A percentile compares a stretch with the other conserved stretches of the same genome.
phyloP scores from a whole-genome alignment of 2,888 invertebrate species.

The Lithophane leautieri region DNA sequence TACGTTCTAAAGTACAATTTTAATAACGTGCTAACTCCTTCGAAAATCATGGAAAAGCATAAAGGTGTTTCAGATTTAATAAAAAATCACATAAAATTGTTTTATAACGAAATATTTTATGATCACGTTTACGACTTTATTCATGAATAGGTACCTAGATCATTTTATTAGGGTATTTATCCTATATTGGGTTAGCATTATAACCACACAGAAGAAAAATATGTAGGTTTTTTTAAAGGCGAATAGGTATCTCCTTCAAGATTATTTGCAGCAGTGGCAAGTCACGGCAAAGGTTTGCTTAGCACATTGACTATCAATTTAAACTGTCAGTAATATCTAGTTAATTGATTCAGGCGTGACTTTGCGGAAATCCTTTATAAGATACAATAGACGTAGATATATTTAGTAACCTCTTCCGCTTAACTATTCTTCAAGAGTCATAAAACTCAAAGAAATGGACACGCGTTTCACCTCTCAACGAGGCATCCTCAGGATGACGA shows the following conservation, averaged over 20 bases:
- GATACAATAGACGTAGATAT: too few species aligned
- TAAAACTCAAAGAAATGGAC: too few species aligned
- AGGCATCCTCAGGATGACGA: too few species aligned
- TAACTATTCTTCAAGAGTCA: too few species aligned
- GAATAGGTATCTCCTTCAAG: background rate
- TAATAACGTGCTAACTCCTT: background rate
- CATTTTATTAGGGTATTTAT: slow-evolving; percentile 28
- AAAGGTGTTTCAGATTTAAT: slow-evolving; percentile 46
- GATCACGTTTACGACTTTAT: slow-evolving; percentile 26
- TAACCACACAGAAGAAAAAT: background rate
- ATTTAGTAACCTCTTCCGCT: too few species aligned
- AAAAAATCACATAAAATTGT: slow-evolving; percentile 51
- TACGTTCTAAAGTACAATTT: background rate
- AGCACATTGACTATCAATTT: background rate
- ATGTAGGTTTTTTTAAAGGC: background rate
- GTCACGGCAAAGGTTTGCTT: too few species aligned
- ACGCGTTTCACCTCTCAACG: too few species aligned
- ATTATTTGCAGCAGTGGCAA: background rate
- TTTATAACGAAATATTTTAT: slow-evolving; percentile 49
- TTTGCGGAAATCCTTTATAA: too few species aligned
- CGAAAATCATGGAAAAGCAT: background rate
- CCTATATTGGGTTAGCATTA: slow-evolving; percentile 7
- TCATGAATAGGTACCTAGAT: slow-evolving; percentile 47
- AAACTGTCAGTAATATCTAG: background rate
- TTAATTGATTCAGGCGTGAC: too few species aligned